A percentile compares a stretch with the other conserved stretches of the same genome.
These are phyloP conservation scores for Clarias fuscus DNA, from an alignment of 2,797 vertebrate genomes.

Conservation along the genomic window DNA sequence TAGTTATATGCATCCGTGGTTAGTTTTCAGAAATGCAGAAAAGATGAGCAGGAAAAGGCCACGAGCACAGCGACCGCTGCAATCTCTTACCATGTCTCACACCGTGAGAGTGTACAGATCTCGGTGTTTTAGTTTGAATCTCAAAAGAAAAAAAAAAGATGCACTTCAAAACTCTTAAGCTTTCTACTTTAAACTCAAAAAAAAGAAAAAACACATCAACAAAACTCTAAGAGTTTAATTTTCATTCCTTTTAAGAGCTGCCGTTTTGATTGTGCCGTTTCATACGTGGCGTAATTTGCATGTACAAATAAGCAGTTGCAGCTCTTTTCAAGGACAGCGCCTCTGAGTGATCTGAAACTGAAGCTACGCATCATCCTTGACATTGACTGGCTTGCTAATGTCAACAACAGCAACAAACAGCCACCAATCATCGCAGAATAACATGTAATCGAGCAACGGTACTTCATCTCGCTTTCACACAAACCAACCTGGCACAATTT, in stretches of 20 bases:
- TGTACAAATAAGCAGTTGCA: slow-evolving; percentile 35
- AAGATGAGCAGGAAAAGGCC: slow-evolving; percentile 16
- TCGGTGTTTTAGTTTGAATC: neutral
- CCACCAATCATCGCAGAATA: slow-evolving; percentile 31
- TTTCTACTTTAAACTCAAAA: slow-evolving; percentile 3
- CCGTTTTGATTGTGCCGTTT: slow-evolving; percentile 39
- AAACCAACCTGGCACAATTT: slow-evolving; percentile 21
- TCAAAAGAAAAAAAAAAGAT: neutral
- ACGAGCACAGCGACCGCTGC: neutral
- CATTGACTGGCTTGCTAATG: slow-evolving; percentile 41
- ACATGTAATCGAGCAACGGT: slow-evolving; percentile 29
- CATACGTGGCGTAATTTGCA: slow-evolving; percentile 22
- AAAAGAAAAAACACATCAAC: neutral
- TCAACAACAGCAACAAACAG: slow-evolving; percentile 45
- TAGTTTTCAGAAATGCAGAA: slow-evolving; percentile 50
- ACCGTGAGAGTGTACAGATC: neutral
- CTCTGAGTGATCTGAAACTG: slow-evolving; percentile 2
- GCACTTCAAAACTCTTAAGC: slow-evolving; percentile 15
- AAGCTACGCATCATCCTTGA: slow-evolving; percentile 36
- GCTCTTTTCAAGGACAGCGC: slow-evolving; percentile 44
- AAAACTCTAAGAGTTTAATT: slow-evolving; percentile 28
- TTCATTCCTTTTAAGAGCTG: slow-evolving; percentile 24
- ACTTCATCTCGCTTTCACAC: slow-evolving; percentile 23
- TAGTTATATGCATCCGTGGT: neutral
- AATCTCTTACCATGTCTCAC: neutral